phyloP scores from a whole-genome alignment of 2,888 invertebrate genomes.

The Ornithoptera priamus region DNA sequence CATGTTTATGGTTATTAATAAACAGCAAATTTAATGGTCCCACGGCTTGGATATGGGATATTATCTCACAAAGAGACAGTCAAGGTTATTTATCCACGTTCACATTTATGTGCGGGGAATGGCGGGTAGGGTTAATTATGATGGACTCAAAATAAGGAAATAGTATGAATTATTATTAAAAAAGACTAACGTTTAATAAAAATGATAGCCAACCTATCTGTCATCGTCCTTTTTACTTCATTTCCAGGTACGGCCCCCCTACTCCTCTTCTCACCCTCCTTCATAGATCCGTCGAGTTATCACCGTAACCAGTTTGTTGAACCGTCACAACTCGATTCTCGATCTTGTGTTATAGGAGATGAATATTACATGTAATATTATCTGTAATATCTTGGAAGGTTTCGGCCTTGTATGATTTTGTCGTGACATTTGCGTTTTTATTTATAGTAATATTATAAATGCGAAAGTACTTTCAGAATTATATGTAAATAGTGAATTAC shows the following conservation, averaged over 20 bases:
- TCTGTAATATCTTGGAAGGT: background rate
- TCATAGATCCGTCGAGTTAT: constrained; percentile 22
- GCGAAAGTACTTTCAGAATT: too few species aligned
- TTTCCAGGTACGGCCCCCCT: constrained; percentile 7
- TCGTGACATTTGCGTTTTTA: background rate
- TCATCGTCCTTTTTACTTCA: constrained; percentile 9
- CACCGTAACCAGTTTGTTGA: constrained; percentile 28
- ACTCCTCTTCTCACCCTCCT: background rate
- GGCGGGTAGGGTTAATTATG: too few species aligned
- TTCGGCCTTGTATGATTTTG: background rate
- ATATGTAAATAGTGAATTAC: too few species aligned
- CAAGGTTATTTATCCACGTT: too few species aligned
- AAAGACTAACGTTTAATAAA: too few species aligned
- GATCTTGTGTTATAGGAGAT: constrained; percentile 23
- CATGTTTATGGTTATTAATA: background rate
- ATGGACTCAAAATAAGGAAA: too few species aligned
- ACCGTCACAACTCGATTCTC: constrained; percentile 24
- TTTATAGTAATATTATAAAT: background rate
- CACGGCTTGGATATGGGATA: too few species aligned
- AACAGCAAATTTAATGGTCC: too few species aligned
- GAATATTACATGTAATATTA: constrained; percentile 11
- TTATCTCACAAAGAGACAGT: too few species aligned
- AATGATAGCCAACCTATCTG: constrained; percentile 4
- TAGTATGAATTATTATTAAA: too few species aligned
- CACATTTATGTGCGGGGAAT: too few species aligned